These are phyloP conservation scores for Sparus aurata DNA, from an alignment of 2,797 vertebrate genomes.

Conservation along the genomic window DNA sequence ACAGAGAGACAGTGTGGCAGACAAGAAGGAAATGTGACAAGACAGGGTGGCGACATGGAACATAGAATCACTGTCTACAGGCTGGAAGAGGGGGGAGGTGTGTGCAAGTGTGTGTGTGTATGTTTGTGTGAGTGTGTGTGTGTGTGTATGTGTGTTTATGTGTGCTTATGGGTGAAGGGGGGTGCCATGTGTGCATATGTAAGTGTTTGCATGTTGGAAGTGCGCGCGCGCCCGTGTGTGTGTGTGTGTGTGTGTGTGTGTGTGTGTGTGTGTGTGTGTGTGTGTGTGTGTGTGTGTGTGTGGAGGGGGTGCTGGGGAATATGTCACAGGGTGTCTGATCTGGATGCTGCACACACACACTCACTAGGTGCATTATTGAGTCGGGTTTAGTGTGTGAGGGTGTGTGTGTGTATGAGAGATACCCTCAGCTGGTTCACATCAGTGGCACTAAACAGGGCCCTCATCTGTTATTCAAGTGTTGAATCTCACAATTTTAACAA, in stretches of 20 bases:
- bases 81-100: constrained; percentile 54
- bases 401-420: constrained; percentile 42
- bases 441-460: neutral
- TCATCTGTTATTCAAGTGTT: neutral
- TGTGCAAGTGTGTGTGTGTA: constrained; percentile 33
- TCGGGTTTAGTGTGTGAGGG: constrained; percentile 54
- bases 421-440: constrained; percentile 36
- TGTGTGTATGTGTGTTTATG: no score
- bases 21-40: constrained; percentile 89
- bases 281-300: constrained; percentile 39
- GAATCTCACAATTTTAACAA: neutral
- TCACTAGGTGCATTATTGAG: constrained; percentile 70
- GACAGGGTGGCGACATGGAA: constrained; percentile 87
- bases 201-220: constrained; percentile 60
- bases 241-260: constrained; percentile 33
- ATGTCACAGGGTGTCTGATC: constrained; percentile 79
- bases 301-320: constrained; percentile 53
- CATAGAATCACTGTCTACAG: constrained; percentile 84
- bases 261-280: constrained; percentile 45
- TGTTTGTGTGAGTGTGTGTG: no score
- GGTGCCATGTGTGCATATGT: constrained; percentile 67
- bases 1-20: constrained; percentile 81
- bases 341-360: constrained; percentile 73
- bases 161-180: constrained; percentile 8
- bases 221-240: no score